These are phyloP conservation scores for Drosophila kohkoa DNA, from an alignment of 1,140 invertebrate genomes.

Conservation along the genomic window DNA sequence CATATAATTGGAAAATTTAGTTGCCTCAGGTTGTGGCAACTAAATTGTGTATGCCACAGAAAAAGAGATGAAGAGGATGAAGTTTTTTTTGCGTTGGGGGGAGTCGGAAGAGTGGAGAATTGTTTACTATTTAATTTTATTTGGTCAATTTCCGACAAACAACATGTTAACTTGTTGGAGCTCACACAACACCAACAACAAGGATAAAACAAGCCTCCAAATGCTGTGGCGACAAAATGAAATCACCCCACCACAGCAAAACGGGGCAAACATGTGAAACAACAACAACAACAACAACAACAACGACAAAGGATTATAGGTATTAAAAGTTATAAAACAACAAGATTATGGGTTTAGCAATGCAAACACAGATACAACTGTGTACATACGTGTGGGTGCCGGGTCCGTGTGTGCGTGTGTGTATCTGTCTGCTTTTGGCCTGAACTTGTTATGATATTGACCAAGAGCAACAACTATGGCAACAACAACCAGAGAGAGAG, in stretches of 20 bases:
- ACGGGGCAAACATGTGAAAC: conserved; percentile 17
- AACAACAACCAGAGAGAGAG: neutral
- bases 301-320: conserved; percentile 60
- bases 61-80: neutral
- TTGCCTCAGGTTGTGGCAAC: neutral
- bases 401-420: conserved; percentile 11
- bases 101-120: conserved; percentile 23
- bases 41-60: conserved; percentile 12
- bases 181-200: conserved; percentile 35
- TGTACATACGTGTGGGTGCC: conserved; percentile 10
- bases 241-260: conserved; percentile 22
- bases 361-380: conserved; percentile 56
- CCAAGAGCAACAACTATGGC: conserved; percentile 13
- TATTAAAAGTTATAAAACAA: conserved; percentile 81
- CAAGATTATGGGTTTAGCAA: conserved; percentile 71
- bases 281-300: conserved; percentile 24
- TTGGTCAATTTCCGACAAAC: conserved; percentile 72
- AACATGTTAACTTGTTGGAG: conserved; percentile 65
- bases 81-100: neutral
- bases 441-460: conserved; percentile 48
- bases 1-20: conserved; percentile 55
- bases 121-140: conserved; percentile 71
- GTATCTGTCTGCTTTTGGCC: conserved; percentile 7
- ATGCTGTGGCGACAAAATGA: conserved; percentile 51
- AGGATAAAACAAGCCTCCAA: conserved; percentile 17